Percentiles rank a stretch among this genome's conserved stretches.
Conservation (phyloP, 2,797 vertebrate genomes). For the Anas georgica region DNA sequence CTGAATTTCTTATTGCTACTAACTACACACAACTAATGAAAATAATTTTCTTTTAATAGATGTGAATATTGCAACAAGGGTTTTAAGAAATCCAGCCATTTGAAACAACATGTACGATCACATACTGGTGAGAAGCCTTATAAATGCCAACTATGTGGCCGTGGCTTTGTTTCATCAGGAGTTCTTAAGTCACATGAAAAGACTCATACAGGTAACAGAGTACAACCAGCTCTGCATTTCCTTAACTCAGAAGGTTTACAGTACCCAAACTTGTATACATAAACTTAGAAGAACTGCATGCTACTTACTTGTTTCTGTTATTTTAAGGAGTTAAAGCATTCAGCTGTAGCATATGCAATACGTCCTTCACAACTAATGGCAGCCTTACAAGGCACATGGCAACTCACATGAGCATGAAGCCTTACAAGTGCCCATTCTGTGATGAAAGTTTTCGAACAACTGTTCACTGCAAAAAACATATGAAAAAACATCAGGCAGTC, state of each 20-base stretch:
- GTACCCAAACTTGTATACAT: neutral
- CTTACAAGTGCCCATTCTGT: conserved; percentile 93
- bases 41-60: conserved; percentile 54
- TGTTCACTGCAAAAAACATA: conserved; percentile 92
- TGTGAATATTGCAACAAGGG: conserved; percentile 93
- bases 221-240: neutral
- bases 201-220: conserved; percentile 92
- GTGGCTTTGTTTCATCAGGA: conserved; percentile 94
- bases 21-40: neutral
- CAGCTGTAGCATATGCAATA: conserved; percentile 89
- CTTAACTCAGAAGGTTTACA: neutral
- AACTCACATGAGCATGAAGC: conserved; percentile 89
- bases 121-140: conserved; percentile 98
- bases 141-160: conserved; percentile 91
- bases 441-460: conserved; percentile 92
- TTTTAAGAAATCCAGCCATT: conserved; percentile 98
- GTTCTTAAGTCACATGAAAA: conserved; percentile 97
- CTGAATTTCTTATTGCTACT: neutral
- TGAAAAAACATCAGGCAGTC: conserved; percentile 88
- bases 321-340: conserved; percentile 92
- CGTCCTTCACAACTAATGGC: conserved; percentile 96
- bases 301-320: neutral
- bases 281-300: conserved; percentile 22
- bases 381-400: conserved; percentile 97
- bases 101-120: conserved; percentile 96